Conservation (phyloP, 2,888 invertebrate species). For the Steinernema hermaphroditum region DNA sequence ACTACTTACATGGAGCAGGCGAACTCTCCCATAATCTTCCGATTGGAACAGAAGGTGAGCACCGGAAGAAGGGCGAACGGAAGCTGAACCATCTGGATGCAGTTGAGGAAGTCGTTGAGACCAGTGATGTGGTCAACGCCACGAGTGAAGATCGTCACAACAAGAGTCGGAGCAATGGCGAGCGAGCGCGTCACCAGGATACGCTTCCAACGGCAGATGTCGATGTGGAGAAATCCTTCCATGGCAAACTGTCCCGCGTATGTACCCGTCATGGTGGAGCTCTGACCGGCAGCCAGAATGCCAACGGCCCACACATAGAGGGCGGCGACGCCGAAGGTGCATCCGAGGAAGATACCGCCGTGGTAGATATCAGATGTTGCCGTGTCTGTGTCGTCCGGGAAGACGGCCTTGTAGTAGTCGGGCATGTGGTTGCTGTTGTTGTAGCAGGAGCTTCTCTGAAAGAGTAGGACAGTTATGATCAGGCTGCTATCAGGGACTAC, state of each 20-base stretch:
- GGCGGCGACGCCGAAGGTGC: conserved; percentile 69
- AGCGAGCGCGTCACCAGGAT: conserved; percentile 81
- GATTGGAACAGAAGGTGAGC: conserved; percentile 81
- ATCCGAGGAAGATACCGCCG: conserved; percentile 69
- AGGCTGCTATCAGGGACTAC: conserved; percentile 28
- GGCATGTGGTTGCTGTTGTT: conserved; percentile 53
- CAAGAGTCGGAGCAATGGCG: conserved; percentile 75
- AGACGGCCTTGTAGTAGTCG: conserved; percentile 54
- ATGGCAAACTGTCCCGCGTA: conserved; percentile 70
- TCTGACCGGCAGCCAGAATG: conserved; percentile 70
- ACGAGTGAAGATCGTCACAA: conserved; percentile 66
- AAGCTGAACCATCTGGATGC: conserved; percentile 82
- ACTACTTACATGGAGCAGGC: conserved; percentile 77
- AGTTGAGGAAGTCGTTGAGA: conserved; percentile 84
- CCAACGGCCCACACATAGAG: conserved; percentile 72
- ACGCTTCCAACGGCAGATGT: conserved; percentile 83
- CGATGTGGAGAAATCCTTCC: conserved; percentile 80
- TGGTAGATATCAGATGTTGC: conserved; percentile 59
- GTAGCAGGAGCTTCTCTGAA: conserved; percentile 33
- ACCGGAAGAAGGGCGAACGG: conserved; percentile 84
- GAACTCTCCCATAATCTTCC: conserved; percentile 81
- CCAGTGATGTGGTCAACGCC: conserved; percentile 64
- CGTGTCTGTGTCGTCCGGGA: conserved; percentile 49
- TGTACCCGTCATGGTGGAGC: conserved; percentile 71
- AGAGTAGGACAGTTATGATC: neutral